A percentile compares a stretch with the other conserved stretches of the same genome.
These are phyloP conservation scores for Rotaria magnacalcarata DNA, from an alignment of 2,888 invertebrate species.

Conservation along the genomic window DNA sequence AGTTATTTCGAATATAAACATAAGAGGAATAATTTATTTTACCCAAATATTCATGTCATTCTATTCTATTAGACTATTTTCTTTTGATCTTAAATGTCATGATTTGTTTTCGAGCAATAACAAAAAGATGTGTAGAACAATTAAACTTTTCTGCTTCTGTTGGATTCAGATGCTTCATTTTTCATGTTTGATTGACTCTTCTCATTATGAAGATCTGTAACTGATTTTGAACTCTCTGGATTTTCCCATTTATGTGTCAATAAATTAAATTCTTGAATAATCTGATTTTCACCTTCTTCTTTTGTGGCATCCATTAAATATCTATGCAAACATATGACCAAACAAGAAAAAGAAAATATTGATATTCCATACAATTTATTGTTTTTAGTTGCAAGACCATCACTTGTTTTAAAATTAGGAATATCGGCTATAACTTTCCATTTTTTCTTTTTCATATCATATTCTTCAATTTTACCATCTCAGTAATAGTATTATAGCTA, in stretches of 20 bases:
- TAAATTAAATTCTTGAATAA: neutral
- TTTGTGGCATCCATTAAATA: neutral
- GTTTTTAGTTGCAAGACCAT: neutral
- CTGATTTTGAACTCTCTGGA: neutral
- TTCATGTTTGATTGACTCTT: neutral
- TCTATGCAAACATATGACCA: neutral
- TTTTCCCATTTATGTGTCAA: neutral
- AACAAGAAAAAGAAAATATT: too few relatives aligned
- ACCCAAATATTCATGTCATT: too few relatives aligned
- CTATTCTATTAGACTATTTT: too few relatives aligned
- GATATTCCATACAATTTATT: neutral
- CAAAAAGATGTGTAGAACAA: too few relatives aligned
- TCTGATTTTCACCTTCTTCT: neutral
- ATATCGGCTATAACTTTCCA: neutral
- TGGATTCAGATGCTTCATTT: neutral
- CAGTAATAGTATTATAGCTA: neutral
- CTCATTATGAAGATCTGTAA: neutral
- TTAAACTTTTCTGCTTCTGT: too few relatives aligned
- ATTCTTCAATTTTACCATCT: slow-evolving; percentile 14
- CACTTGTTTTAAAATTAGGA: neutral
- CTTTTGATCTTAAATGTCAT: too few relatives aligned
- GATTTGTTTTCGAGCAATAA: too few relatives aligned
- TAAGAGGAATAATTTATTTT: too few relatives aligned
- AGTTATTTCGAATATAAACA: too few relatives aligned
- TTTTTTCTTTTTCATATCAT: neutral